Evolutionary conservation across 1,140 invertebrate genomes (phyloP), one percentile per base, ranked within the genome.

Genomic region (Helicorthomorpha holstii): DNA sequence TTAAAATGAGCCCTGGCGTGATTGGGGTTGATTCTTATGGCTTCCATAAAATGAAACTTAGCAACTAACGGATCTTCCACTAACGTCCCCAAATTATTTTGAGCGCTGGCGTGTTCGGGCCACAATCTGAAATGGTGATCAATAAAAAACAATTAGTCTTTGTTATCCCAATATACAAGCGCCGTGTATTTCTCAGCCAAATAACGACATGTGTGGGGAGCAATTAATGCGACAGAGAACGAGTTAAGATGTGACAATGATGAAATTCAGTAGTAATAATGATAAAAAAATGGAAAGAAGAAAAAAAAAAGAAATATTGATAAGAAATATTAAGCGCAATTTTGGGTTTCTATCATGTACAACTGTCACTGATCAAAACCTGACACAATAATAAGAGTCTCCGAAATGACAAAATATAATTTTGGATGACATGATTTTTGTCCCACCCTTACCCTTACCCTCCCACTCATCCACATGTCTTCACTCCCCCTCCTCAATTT

Each of bases 81-180:
- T 51, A 89, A 63, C 0, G 85, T 87, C 14, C 85, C 87, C 26
- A 91, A 73, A 69, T 92, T 92, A 64, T 90, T 91, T 65, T 87
- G 82, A 0, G 85, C 85, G 63, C 85, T 88, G 0, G 85, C 82
- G 64, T 90, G 86, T 21, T 76, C 75, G 23, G 85, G 84, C 81
- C 85, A 89, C 49, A 90, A 64, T 62, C 86, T 90, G 59, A 10
- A 58, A 64, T 43, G n/a, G n/a, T n/a, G n/a, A n/a, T n/a, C n/a
- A n/a, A 72, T 71, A 55, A 56, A 43, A 46, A 19, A 54, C 25
- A 14, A 12, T 51, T 22, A 51, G 46, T 44, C 49, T 52, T 27
- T 49, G n/a, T n/a, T n/a, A n/a, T n/a, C n/a, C n/a, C n/a, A n/a
- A n/a, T n/a, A n/a, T n/a, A n/a, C n/a, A n/a, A n/a, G n/a, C n/a